These are phyloP conservation scores for Lasioglossum marginatum DNA, from an alignment of 2,888 invertebrate genomes.

Conservation along the genomic window DNA sequence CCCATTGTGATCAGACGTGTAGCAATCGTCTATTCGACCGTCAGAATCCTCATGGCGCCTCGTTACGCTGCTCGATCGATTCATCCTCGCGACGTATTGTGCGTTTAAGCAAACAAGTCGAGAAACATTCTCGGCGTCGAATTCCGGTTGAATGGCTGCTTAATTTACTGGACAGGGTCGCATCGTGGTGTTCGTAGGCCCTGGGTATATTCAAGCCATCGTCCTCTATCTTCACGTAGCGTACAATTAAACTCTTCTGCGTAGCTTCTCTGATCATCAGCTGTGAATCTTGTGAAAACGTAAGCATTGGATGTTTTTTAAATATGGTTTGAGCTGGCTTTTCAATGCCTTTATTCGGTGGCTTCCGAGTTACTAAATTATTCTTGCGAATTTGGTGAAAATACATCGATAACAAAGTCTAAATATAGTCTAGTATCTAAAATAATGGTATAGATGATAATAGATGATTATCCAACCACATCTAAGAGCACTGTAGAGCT, in stretches of 20 bases:
- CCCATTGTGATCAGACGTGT: slow-evolving; percentile 51
- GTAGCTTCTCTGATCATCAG: not conserved
- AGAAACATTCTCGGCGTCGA: slow-evolving; percentile 63
- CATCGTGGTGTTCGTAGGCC: not conserved
- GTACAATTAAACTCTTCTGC: not conserved
- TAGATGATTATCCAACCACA: no score
- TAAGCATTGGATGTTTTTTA: not conserved
- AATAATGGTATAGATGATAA: no score
- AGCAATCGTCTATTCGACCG: slow-evolving; percentile 47
- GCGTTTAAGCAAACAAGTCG: slow-evolving; percentile 68
- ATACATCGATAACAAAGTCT: not conserved
- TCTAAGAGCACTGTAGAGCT: not conserved
- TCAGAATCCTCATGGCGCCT: slow-evolving; percentile 44
- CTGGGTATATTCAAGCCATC: not conserved
- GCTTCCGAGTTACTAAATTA: not conserved
- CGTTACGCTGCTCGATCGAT: slow-evolving; percentile 55
- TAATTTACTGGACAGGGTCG: slow-evolving; percentile 55
- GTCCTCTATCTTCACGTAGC: not conserved
- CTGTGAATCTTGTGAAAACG: not conserved
- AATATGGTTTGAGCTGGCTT: not conserved
- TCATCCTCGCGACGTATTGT: slow-evolving; percentile 62
- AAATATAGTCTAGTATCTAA: not conserved
- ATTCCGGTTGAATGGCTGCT: slow-evolving; percentile 69
- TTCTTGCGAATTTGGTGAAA: no score
- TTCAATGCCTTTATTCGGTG: not conserved